Percentiles rank a stretch among this genome's conserved stretches.
Conservation (phyloP, 2,888 invertebrate species). For the Crioceris asparagi region DNA sequence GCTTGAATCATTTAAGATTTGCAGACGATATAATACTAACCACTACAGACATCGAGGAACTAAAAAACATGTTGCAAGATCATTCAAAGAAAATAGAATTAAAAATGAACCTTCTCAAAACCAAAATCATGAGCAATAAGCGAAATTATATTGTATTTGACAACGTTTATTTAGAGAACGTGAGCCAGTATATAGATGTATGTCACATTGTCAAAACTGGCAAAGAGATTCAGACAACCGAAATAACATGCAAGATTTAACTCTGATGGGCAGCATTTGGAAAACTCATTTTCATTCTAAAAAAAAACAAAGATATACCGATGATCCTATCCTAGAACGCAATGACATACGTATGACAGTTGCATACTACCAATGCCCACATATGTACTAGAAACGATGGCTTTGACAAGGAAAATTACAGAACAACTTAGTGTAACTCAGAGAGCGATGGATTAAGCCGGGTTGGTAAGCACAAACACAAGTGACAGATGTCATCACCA, state of each 20-base stretch:
- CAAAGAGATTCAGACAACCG: background rate
- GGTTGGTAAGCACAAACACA: too few relatives aligned
- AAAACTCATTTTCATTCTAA: background rate
- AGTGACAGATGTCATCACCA: too few relatives aligned
- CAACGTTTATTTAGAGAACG: background rate
- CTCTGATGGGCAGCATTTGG: background rate
- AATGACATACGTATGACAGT: background rate
- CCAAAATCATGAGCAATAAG: background rate
- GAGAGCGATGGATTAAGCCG: too few relatives aligned
- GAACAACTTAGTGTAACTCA: too few relatives aligned
- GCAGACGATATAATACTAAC: background rate
- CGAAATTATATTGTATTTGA: background rate
- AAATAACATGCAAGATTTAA: background rate
- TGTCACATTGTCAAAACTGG: too few relatives aligned
- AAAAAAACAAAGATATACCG: background rate
- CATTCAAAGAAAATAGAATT: background rate
- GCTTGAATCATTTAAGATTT: background rate
- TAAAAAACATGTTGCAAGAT: background rate
- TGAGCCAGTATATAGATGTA: too few relatives aligned
- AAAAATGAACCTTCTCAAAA: background rate
- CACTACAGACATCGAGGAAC: background rate
- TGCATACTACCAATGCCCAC: background rate
- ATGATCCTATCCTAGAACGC: background rate
- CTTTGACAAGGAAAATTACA: too few relatives aligned
- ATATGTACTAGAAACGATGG: background rate